Evolutionary conservation across 2,797 vertebrate species (phyloP), one percentile per base, ranked within the genome.

Genomic region (Cetoscarus ocellatus): DNA sequence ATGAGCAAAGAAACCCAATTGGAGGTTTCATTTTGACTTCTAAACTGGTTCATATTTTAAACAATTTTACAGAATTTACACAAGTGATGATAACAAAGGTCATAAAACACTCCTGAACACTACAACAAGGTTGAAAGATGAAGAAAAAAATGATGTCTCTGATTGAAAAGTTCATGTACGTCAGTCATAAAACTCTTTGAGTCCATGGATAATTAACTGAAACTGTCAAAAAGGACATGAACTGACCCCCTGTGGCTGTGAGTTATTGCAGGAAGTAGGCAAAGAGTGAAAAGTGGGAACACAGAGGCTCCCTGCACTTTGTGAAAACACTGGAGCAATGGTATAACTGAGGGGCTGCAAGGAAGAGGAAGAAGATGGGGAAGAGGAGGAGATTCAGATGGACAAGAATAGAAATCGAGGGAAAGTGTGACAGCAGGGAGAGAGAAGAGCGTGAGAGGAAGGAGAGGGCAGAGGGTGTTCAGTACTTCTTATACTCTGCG

Each of bases 401-500:
- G 68, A 64, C 42, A 36, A 40, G 61, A 6, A 61, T 60, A 59
- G 35, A 73, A 51, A 73, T 45, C 60, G 69, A 61, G 34, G n/a
- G 50, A 8, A 54, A 47, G 19, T 52, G 54, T 72, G 18, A 27
- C 14, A 36, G 14, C 34, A n/a, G 18, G 44, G 27, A 15, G 10
- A 45, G 12, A 45, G 18, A 10, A 7, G 36, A 15, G 27, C 63
- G 38, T 12, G 38, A 6, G 0, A 18, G 10, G 13, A 5, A 14
- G 15, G 19, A 3, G 15, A 1, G 17, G 7, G 34, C 49, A 53
- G 8, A 39, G 18, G 54, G 70, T 70, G 79, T 92, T 96, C 92
- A 98, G 90, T 94, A 98, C 82, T 98, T 96, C 91, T 97, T 99
- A 92, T 94, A 97, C 90, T 99, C 98, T 51, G 95, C 92, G 10